A percentile compares a stretch with the other conserved stretches of the same genome.
Evolutionary conservation across 2,113 vertebrate species (phyloP).

Genomic region (Pelobates fuscus): DNA sequence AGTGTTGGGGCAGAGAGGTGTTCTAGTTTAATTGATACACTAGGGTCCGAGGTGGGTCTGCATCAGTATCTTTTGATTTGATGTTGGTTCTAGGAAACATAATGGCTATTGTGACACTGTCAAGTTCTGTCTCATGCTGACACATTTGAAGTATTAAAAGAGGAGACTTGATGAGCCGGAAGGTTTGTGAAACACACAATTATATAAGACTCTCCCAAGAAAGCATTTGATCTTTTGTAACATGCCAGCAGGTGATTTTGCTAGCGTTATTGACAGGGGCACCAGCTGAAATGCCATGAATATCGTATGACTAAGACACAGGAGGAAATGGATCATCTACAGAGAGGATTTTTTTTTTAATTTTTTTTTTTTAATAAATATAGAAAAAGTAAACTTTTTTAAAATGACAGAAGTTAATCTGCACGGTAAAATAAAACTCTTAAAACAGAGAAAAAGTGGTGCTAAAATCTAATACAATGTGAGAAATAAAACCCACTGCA

Average conservation of each 20-base stretch:
- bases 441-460: too few species aligned
- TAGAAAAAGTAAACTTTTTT: too few species aligned
- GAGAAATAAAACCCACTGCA: too few species aligned
- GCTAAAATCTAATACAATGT: too few species aligned
- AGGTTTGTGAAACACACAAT: conserved; percentile 1
- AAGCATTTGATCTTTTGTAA: conserved; percentile 34
- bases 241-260: background rate
- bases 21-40: too few species aligned
- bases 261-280: background rate
- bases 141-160: conserved; percentile 16
- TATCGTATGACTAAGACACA: background rate
- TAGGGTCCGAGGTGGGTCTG: background rate
- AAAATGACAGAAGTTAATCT: too few species aligned
- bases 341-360: too few species aligned
- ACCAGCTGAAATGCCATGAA: background rate
- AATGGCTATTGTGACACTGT: background rate
- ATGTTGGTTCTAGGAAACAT: conserved; percentile 8
- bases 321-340: too few species aligned
- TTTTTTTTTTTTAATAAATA: background rate
- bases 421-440: too few species aligned
- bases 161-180: background rate
- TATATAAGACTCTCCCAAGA: conserved; percentile 15
- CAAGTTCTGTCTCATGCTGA: background rate
- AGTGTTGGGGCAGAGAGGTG: too few species aligned
- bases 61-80: background rate